Percentiles rank a stretch among this genome's conserved stretches.
Evolutionary conservation across 2,888 invertebrate species (phyloP).

Genomic region (Diabrotica balteata): DNA sequence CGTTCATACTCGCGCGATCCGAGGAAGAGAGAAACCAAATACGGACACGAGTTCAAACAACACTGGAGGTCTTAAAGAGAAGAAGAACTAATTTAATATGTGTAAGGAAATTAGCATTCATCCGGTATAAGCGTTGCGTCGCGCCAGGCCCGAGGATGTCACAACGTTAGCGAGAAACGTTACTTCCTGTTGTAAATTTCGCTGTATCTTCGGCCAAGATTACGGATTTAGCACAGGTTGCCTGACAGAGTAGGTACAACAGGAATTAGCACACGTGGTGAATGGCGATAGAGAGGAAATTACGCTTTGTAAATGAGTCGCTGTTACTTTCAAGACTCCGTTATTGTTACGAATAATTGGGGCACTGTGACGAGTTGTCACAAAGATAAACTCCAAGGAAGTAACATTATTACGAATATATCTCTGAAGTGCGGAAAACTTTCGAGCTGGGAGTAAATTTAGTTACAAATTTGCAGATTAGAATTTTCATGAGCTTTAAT

Average conservation of each 20-base stretch:
- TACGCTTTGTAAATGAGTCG: constrained; percentile 3
- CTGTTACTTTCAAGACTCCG: constrained; percentile 3
- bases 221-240: constrained; percentile 13
- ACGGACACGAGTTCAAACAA: constrained; percentile 19
- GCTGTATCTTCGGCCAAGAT: constrained; percentile 13
- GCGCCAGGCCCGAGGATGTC: constrained; percentile 17
- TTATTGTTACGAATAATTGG: constrained; percentile 17
- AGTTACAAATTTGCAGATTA: constrained; percentile 1
- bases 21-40: neutral
- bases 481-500: constrained; percentile 5
- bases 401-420: constrained; percentile 8
- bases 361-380: constrained; percentile 17
- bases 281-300: constrained; percentile 19
- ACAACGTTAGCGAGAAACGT: constrained; percentile 28
- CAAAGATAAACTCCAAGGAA: constrained; percentile 2
- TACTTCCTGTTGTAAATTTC: constrained; percentile 20
- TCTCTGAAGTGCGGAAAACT: constrained; percentile 6
- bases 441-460: neutral
- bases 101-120: constrained; percentile 43
- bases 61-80: constrained; percentile 12
- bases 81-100: constrained; percentile 41
- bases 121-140: constrained; percentile 35
- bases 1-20: neutral
- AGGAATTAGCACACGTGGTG: constrained; percentile 20
- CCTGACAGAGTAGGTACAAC: constrained; percentile 5